Percentiles rank a stretch among this genome's conserved stretches.
phyloP scores from a whole-genome alignment of 2,797 vertebrate genomes.

The Centroberyx gerrardi region DNA sequence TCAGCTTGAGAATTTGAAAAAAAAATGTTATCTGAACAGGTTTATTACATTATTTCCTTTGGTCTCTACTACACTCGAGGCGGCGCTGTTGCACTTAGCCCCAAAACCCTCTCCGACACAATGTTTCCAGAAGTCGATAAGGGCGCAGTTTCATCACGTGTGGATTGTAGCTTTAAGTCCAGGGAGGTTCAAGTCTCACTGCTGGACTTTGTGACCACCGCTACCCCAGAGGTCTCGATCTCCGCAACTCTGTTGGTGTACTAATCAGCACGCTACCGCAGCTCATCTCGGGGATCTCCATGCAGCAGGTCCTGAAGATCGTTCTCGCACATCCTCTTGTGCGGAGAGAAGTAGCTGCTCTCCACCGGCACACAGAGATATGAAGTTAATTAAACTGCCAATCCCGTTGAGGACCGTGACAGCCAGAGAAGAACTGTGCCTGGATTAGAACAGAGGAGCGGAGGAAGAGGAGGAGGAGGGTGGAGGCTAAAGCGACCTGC shows the following conservation, averaged over 20 bases:
- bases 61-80: no score
- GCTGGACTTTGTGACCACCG: no score
- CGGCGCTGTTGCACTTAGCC: no score
- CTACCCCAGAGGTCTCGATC: not conserved
- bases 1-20: no score
- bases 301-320: conserved; percentile 36
- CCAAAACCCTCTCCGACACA: no score
- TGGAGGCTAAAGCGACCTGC: conserved; percentile 37
- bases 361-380: conserved; percentile 70
- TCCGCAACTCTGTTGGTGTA: not conserved
- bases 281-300: conserved; percentile 22
- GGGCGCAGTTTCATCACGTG: no score
- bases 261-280: not conserved
- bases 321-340: conserved; percentile 40
- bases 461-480: not conserved
- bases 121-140: no score
- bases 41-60: no score
- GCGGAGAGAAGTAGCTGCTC: conserved; percentile 43
- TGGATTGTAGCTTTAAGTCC: not conserved
- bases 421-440: conserved; percentile 52
- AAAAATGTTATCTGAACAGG: no score
- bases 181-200: no score
- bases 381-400: conserved; percentile 84
- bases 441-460: conserved; percentile 47
- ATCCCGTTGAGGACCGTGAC: conserved; percentile 67